Base-by-base conservation (phyloP, 1,140 invertebrate species). In the Drosophila setifemur region DNA sequence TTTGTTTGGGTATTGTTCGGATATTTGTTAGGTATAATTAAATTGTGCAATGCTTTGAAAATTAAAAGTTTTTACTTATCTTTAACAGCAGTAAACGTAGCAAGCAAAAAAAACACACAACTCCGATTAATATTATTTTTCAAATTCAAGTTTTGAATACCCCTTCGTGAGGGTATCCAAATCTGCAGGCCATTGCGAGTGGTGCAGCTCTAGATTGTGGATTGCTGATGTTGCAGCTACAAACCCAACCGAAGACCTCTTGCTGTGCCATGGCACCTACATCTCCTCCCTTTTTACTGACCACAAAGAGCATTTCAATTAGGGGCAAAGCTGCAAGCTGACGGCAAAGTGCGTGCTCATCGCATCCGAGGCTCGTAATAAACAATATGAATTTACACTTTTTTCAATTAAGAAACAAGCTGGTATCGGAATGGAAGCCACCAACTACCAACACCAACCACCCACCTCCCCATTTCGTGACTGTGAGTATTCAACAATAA, bases 341-440 rank as follows among this genome's bases (percentile, higher is more conserved):
- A 31, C 40, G 37, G 29, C 57, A 66, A 79, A 82, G 72, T 83
- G 78, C 78, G 74, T 79, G 74, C 47, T 78, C 74, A 83, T 73
- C 73, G 53, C 37, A 43, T 58, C 37, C 37, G 42, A 16, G 45
- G 12, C 29, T 33, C 35, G 37, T 47, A 39, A 43, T 83, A 70
- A 66, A 74, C 69, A 74, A 74, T 79, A 54, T 78, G 73, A 74
- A 54, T 83, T 73, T 55, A 60, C 57, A 73, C 55, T 54, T 73
- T 72, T 83, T 85, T 83, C 71, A 77, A 83, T 85, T 85, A 78
- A 63, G 58, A 44, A 54, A 54, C 79, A 54, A 50, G 58, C 57
- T 54, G 33, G 11, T 21, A 16, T 16, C 12, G 44, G n/a, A n/a
- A n/a, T n/a, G n/a, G n/a, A n/a, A n/a, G n/a, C n/a, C n/a, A n/a